Conservation (phyloP, 30 jellyfish, hydroid and myxozoan species). For the Phacellophora camtschatica region DNA sequence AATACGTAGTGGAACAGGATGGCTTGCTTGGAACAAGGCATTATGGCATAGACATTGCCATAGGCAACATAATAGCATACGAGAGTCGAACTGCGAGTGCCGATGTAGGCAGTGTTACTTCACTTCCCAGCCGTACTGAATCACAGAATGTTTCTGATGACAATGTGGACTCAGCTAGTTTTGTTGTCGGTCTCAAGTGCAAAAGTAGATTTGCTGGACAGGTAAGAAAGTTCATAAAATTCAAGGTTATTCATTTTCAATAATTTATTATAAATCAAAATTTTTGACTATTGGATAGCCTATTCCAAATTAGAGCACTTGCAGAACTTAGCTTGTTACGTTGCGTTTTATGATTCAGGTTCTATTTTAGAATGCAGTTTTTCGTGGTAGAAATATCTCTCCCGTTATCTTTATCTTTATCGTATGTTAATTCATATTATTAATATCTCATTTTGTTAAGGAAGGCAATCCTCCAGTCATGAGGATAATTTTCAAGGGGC, state of each 20-base stretch:
- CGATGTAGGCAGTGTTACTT: background rate
- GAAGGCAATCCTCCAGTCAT: no score
- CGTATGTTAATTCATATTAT: no score
- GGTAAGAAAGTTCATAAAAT: slow-evolving; percentile 32
- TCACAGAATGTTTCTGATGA: background rate
- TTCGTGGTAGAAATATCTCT: no score
- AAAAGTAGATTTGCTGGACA: slow-evolving; percentile 50
- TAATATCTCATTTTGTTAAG: no score
- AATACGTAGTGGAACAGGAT: slow-evolving; percentile 26
- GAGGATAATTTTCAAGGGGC: no score
- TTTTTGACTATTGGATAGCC: no score
- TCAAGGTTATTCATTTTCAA: background rate
- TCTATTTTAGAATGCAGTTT: no score
- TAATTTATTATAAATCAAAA: no score
- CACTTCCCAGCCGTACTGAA: slow-evolving; percentile 7
- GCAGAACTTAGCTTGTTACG: no score
- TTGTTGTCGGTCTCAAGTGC: slow-evolving; percentile 36
- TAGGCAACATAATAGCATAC: slow-evolving; percentile 6
- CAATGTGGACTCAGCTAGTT: slow-evolving; percentile 2
- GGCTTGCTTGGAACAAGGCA: slow-evolving; percentile 14
- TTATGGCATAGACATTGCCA: slow-evolving; percentile 34
- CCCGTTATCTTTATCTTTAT: no score
- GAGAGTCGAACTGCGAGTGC: background rate
- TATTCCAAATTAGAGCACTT: no score
- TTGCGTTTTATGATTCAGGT: no score